Percentiles rank a stretch among this genome's conserved stretches.
Evolutionary conservation across 92 coral and sea anemone genomes (phyloP).

Genomic region (Meandrina meandrites): DNA sequence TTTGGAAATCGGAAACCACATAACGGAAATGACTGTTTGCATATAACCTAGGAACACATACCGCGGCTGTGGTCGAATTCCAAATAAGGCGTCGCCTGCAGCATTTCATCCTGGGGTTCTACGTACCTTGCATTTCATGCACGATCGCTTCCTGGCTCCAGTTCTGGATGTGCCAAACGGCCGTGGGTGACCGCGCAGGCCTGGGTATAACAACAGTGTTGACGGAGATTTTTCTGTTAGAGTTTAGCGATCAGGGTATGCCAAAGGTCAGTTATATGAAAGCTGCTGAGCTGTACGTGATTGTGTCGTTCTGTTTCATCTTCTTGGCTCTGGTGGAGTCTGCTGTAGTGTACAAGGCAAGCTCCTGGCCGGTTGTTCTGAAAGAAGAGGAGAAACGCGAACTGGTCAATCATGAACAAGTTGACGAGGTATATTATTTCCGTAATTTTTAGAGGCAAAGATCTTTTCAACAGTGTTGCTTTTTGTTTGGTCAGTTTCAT

Average conservation of each 20-base stretch:
- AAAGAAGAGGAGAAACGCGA: background rate
- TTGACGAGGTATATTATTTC: background rate
- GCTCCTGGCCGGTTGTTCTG: background rate
- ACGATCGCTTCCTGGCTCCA: conserved; percentile 76
- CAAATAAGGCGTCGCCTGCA: conserved; percentile 60
- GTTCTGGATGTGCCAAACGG: conserved; percentile 72
- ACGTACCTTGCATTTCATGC: conserved; percentile 56
- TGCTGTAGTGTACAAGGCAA: conserved; percentile 46
- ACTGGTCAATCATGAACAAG: background rate
- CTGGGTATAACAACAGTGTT: conserved; percentile 66
- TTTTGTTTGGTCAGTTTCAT: no score
- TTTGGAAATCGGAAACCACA: background rate
- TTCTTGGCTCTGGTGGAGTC: conserved; percentile 71
- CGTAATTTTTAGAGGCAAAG: background rate
- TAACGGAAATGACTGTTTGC: background rate
- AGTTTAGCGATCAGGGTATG: conserved; percentile 65
- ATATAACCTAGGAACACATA: conserved; percentile 38
- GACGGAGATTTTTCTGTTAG: conserved; percentile 72
- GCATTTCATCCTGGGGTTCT: conserved; percentile 66
- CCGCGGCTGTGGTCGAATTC: conserved; percentile 42
- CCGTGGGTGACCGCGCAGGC: conserved; percentile 55
- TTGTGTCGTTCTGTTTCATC: conserved; percentile 68
- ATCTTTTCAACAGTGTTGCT: background rate
- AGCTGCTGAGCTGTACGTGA: conserved; percentile 69
- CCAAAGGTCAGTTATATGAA: conserved; percentile 78